Evolutionary conservation across 1,140 invertebrate genomes (phyloP), one percentile per base, ranked within the genome.

Genomic region (Drosophila pseudoananassae): DNA sequence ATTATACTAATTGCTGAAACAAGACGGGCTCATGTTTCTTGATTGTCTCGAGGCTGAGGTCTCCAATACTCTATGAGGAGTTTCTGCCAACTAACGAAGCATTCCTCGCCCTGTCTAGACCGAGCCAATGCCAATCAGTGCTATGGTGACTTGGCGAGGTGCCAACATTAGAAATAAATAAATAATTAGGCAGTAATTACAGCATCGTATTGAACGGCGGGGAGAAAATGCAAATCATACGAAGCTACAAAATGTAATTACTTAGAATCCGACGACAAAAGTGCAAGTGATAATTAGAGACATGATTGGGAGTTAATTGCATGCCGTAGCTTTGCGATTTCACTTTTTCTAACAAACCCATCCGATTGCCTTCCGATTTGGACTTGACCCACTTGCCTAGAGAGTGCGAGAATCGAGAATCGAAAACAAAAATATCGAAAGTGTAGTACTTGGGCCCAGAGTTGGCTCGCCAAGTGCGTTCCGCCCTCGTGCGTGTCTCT

Each of bases 261-360:
- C 70, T 51, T 43, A 85, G 82, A 75, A 82, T 78, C 49, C 59
- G 20, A 60, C 33, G 51, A 68, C 61, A 76, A 72, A 82, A 88
- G 82, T 88, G 83, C 60, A 78, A 88, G 78, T 87, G 70, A 58
- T 82, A 76, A 78, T 82, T 87, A 68, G 51, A 69, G 46, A 63
- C 54, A 81, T 87, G 65, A 71, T 87, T 87, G 88, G 78, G 65
- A 83, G 43, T 83, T 87, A 87, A 87, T 88, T 83, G 60, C 78
- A 20, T 2, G 20, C 20, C 20, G 20, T 20, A 78, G 50, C 76
- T 76, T 49, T 78, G 75, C 76, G 83, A 87, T 87, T 87, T 87
- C 83, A 87, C 83, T 87, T 85, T 87, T 87, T 81, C 65, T 63
- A 65, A 66, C 31, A 66, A 64, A 72, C 40, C 25, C 57, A 63